Conservation (phyloP, 2,113 vertebrate genomes). For the Planiliza haematocheilus region DNA sequence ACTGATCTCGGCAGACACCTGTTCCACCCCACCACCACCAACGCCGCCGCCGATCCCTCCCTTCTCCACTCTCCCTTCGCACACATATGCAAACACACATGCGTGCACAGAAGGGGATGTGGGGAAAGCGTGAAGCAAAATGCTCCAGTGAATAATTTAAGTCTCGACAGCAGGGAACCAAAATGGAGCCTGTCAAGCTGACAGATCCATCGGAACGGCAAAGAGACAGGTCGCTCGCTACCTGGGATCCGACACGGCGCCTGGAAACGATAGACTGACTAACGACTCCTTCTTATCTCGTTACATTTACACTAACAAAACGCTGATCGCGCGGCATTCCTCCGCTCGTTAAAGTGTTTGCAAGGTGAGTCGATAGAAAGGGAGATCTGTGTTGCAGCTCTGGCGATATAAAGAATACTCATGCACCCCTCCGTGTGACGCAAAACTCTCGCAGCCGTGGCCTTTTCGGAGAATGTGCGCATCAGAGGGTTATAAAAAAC, state of each 20-base stretch:
- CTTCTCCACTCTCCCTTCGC: constrained; percentile 20
- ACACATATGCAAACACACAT: constrained; percentile 7
- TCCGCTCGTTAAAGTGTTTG: constrained; percentile 18
- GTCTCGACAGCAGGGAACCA: constrained; percentile 74
- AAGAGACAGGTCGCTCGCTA: constrained; percentile 65
- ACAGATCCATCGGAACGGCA: constrained; percentile 68
- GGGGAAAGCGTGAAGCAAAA: constrained; percentile 74
- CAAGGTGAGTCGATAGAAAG: constrained; percentile 44
- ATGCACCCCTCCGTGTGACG: not conserved
- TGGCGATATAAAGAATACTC: constrained; percentile 30
- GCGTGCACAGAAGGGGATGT: constrained; percentile 41
- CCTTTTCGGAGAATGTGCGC: not conserved
- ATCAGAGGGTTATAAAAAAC: constrained; percentile 21
- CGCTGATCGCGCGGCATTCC: constrained; percentile 28
- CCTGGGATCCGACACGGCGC: constrained; percentile 53
- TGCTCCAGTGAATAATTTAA: constrained; percentile 81
- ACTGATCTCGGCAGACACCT: constrained; percentile 81
- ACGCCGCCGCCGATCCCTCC: constrained; percentile 10
- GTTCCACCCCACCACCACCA: constrained; percentile 66
- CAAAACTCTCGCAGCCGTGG: not conserved
- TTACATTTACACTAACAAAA: constrained; percentile 44
- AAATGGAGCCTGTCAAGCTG: constrained; percentile 80
- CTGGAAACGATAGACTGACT: constrained; percentile 51
- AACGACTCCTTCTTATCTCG: constrained; percentile 57
- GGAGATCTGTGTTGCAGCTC: constrained; percentile 15